Conservation (phyloP, 1,140 invertebrate genomes). For the Bradysia coprophila region DNA sequence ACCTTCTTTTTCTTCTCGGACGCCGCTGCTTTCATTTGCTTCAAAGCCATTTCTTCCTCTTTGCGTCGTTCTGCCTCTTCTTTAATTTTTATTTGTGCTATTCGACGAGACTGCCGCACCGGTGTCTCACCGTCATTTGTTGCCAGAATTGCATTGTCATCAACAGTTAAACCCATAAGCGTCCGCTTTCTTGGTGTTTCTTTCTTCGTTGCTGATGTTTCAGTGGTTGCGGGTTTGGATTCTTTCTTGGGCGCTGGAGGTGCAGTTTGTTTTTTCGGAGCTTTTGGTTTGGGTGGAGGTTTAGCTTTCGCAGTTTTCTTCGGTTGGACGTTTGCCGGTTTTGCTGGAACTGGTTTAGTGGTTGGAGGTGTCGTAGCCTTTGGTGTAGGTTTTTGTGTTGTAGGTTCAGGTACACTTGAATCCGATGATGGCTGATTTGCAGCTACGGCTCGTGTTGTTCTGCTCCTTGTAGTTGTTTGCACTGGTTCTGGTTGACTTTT, state of each 20-base stretch:
- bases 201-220: constrained; percentile 5
- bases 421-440: too few relatives aligned
- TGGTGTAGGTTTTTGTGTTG: too few relatives aligned
- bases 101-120: constrained; percentile 55
- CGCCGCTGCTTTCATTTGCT: constrained; percentile 37
- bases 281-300: not conserved
- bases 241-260: not conserved
- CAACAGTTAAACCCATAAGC: constrained; percentile 29
- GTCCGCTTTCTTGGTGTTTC: constrained; percentile 26
- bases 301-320: too few relatives aligned
- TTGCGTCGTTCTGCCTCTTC: constrained; percentile 58
- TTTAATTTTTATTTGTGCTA: constrained; percentile 69
- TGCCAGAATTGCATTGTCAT: constrained; percentile 22
- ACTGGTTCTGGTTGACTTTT: too few relatives aligned
- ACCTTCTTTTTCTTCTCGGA: constrained; percentile 36
- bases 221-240: not conserved
- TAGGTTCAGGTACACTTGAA: too few relatives aligned
- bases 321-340: not conserved
- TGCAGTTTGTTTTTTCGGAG: not conserved
- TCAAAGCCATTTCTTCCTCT: constrained; percentile 44
- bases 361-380: too few relatives aligned
- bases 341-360: too few relatives aligned
- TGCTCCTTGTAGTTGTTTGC: too few relatives aligned
- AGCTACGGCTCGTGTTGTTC: too few relatives aligned
- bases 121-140: constrained; percentile 26